phyloP scores from a whole-genome alignment of 2,113 vertebrate species.

The Paradoxurus hermaphroditus region DNA sequence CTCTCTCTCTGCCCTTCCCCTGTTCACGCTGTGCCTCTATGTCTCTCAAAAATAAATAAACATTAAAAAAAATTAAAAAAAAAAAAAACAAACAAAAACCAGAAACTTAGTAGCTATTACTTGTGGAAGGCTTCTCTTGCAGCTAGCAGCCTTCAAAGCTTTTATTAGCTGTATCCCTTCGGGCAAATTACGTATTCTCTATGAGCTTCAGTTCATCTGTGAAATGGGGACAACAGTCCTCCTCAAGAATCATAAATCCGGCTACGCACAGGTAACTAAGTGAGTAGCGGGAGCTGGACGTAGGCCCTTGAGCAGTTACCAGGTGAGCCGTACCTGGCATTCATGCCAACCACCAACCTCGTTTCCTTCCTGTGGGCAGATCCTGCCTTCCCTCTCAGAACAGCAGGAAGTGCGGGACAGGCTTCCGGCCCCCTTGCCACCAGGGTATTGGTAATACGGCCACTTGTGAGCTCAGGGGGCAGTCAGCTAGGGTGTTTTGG shows the following conservation, averaged over 20 bases:
- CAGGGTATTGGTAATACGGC: background rate
- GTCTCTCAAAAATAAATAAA: too few relatives aligned
- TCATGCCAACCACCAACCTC: background rate
- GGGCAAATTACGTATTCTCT: background rate
- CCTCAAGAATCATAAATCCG: background rate
- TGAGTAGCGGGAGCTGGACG: background rate
- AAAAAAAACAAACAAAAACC: background rate
- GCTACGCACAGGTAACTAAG: background rate
- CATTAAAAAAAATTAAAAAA: background rate
- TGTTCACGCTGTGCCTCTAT: too few relatives aligned
- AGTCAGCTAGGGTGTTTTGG: too few relatives aligned
- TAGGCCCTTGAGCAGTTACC: background rate
- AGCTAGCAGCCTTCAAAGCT: background rate
- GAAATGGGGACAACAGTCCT: background rate
- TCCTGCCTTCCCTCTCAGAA: background rate
- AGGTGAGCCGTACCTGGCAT: too few relatives aligned
- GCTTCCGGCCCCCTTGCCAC: background rate
- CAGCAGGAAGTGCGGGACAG: background rate
- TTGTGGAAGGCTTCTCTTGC: background rate
- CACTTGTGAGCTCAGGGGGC: background rate
- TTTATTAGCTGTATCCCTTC: background rate
- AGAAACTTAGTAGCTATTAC: background rate
- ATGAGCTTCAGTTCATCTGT: background rate
- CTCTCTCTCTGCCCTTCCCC: too few relatives aligned
- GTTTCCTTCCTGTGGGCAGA: background rate